phyloP scores from a whole-genome alignment of 2,797 vertebrate genomes.

The Amphiprion clarkii region DNA sequence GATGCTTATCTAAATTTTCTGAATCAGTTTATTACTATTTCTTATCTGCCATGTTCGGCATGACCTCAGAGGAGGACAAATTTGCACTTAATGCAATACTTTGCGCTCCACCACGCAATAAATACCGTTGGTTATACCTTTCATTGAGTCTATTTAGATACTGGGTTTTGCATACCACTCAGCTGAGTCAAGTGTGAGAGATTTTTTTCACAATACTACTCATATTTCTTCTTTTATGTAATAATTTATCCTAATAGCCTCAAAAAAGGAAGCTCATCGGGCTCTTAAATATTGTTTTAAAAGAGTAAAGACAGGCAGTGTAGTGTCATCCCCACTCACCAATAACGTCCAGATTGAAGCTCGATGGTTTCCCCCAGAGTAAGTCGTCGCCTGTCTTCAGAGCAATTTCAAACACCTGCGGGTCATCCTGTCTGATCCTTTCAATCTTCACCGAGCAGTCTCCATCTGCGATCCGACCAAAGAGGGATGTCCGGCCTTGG shows the following conservation, averaged over 20 bases:
- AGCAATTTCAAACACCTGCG: slow-evolving; percentile 75
- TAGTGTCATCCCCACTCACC: slow-evolving; percentile 64
- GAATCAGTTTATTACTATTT: too few species aligned
- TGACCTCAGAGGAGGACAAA: too few species aligned
- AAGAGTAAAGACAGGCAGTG: not conserved
- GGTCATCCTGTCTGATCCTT: slow-evolving; percentile 71
- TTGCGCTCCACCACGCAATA: too few species aligned
- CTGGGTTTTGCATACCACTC: too few species aligned
- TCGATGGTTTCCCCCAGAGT: slow-evolving; percentile 68
- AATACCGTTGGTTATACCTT: too few species aligned
- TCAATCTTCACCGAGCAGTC: slow-evolving; percentile 86
- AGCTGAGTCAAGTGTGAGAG: too few species aligned
- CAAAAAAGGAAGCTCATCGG: not conserved
- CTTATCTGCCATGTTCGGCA: too few species aligned
- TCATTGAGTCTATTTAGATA: too few species aligned
- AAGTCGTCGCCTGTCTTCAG: slow-evolving; percentile 72
- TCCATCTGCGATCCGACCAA: slow-evolving; percentile 71
- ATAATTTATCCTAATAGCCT: not conserved
- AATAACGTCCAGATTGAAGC: slow-evolving; percentile 71
- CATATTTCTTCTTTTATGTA: not conserved
- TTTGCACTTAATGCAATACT: too few species aligned
- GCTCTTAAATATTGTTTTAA: not conserved
- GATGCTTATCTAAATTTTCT: too few species aligned
- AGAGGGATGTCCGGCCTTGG: slow-evolving; percentile 70
- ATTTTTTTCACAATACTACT: not conserved